Evolutionary conservation across 2,888 invertebrate species (phyloP), one percentile per base, ranked within the genome.

Genomic region (Ormyrus thymus): DNA sequence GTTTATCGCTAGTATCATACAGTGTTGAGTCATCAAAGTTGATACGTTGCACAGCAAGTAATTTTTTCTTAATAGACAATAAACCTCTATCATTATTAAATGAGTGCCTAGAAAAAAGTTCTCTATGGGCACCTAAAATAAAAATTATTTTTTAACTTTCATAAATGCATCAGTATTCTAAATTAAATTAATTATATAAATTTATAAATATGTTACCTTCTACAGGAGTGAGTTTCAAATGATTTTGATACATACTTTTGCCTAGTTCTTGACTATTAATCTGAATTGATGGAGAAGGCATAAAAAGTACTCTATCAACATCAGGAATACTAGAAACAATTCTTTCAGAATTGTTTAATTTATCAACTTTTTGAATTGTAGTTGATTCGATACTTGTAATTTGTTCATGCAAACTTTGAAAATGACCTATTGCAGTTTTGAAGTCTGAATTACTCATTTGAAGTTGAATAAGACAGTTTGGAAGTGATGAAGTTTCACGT

Each of bases 171-270:
- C 4, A 51, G 11, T 7, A 51, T 29, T 29, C 29, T 29, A 29
- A 29, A 29, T 29, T 29, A 29, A 29, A 29, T 29, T 3, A 29
- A 29, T 29, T 29, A 29, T 29, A 29, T 29, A 29, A 29, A 29
- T 29, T 29, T 29, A 29, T 29, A 29, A 29, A 29, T 29, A 51
- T n/a, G 45, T 81, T 84, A 85, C 86, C 83, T 84, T 88, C 87
- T 9, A 86, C 83, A 0, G 89, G 89, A 3, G 89, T 89, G 29
- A 89, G 81, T 59, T 86, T 83, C 43, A 89, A 79, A 78, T 85
- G 78, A 70, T 84, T 86, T 46, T 82, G 81, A 76, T 83, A 78
- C 55, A 85, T 84, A 29, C 66, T 82, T 51, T 74, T 81, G 29
- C 83, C 82, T 5, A 81, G 58, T 29, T 79, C 78, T 43, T 59